Conservation (phyloP, 2,888 invertebrate genomes). For the Tolmerus cingulatus region DNA sequence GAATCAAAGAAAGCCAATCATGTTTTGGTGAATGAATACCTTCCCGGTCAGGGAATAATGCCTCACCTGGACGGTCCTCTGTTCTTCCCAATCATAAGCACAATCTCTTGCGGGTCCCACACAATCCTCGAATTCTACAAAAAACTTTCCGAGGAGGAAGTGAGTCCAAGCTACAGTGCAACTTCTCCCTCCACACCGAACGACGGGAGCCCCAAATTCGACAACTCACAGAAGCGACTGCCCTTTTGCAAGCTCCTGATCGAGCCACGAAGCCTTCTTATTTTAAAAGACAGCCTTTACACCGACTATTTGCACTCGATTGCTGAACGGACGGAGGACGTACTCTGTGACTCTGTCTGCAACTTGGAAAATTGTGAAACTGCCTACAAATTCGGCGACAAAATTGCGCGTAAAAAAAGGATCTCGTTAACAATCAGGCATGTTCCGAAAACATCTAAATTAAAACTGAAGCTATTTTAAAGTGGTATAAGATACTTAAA, state of each 20-base stretch:
- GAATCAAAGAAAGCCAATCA: conserved; percentile 84
- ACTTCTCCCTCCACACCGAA: not conserved
- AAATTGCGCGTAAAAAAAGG: conserved; percentile 79
- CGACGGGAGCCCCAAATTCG: not conserved
- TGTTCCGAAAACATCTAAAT: conserved; percentile 86
- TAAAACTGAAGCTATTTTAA: conserved; percentile 70
- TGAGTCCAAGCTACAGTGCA: conserved; percentile 52
- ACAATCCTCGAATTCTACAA: conserved; percentile 86
- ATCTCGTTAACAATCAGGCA: conserved; percentile 91
- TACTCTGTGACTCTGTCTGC: conserved; percentile 67
- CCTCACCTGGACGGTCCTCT: conserved; percentile 96
- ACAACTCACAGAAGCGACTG: not conserved
- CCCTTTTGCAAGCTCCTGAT: conserved; percentile 78
- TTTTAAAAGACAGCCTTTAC: conserved; percentile 86
- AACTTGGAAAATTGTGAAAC: conserved; percentile 73
- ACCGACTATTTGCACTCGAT: conserved; percentile 87
- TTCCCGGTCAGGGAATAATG: conserved; percentile 94
- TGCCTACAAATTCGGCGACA: conserved; percentile 67
- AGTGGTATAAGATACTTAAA: not conserved
- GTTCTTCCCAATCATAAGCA: conserved; percentile 91
- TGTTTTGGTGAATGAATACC: conserved; percentile 93
- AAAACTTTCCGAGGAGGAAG: conserved; percentile 59
- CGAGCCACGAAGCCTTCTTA: conserved; percentile 86
- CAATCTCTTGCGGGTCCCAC: conserved; percentile 90
- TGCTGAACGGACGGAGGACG: conserved; percentile 73